Base-by-base conservation (phyloP, 2,888 invertebrate genomes). In the Mesoligia furuncula region DNA sequence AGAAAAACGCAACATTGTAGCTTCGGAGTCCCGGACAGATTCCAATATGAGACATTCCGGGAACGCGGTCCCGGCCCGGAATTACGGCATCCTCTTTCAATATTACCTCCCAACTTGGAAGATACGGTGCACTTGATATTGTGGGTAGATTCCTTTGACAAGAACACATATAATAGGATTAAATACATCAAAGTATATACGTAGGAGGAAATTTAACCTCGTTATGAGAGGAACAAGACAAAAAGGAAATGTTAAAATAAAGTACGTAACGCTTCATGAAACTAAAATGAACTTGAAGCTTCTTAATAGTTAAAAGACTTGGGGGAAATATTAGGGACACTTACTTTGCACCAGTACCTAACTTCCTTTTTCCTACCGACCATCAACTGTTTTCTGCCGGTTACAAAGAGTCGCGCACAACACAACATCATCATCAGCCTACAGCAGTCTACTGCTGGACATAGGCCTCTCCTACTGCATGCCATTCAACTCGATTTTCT, bases 21-120 rank as follows among this genome's bases (percentile, higher is more conserved):
- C 90, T 79, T 88, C 86, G 81, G 80, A 90, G 90, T 90, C 88
- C 86, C 88, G 77, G 83, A 78, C 84, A 87, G 89, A 93, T 93
- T 92, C 92, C 93, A 93, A 93, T 93, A 93, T 88, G 88, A 89
- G 86, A 89, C 90, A 94, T 94, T 93, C 92, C 91, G 42, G 87
- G 89, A 90, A 89, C 87, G 89, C 87, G 85, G 87, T 83, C 84
- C 80, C 80, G 85, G 89, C 83, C 83, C 77, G 91, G 90, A 92
- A 91, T 92, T 86, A 86, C 75, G 87, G 83, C 66, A 83, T 78
- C 76, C 80, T 87, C 82, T 87, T 82, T 85, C 87, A 81, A 90
- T 91, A 91, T 90, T 87, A 89, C 86, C 85, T 83, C 39, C 70
- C 72, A 73, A 72, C 78, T 82, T 83, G 79, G 48, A 70, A 73